A percentile compares a stretch with the other conserved stretches of the same genome.
These are phyloP conservation scores for Anableps anableps DNA, from an alignment of 2,797 vertebrate species.

Conservation along the genomic window DNA sequence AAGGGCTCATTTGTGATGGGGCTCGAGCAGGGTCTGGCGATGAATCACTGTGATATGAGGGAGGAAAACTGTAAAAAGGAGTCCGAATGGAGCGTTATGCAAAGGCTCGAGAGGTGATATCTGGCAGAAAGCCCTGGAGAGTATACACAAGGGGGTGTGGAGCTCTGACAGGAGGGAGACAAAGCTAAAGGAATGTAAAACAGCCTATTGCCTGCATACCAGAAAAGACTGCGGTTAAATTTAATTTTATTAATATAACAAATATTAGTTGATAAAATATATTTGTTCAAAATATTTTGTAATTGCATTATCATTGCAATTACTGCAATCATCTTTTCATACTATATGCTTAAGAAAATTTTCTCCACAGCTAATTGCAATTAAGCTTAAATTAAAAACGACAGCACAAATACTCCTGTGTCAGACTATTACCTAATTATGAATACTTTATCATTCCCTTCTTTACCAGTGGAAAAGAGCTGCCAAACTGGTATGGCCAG, in stretches of 20 bases:
- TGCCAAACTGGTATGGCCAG: not conserved
- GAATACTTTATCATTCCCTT: not conserved
- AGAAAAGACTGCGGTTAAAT: not conserved
- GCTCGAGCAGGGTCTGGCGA: constrained; percentile 55
- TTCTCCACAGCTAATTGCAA: not conserved
- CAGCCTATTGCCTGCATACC: not conserved
- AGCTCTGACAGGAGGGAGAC: constrained; percentile 23
- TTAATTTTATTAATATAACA: not conserved
- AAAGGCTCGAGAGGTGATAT: constrained; percentile 46
- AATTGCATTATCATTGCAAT: not conserved
- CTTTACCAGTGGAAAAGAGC: not conserved
- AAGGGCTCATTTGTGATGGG: constrained; percentile 62
- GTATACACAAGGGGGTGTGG: constrained; percentile 38
- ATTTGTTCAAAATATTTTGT: not conserved
- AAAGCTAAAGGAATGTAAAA: constrained; percentile 39
- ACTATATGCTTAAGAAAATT: not conserved
- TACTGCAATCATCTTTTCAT: not conserved
- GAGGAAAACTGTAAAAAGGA: constrained; percentile 48
- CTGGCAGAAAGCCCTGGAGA: constrained; percentile 30
- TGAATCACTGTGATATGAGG: constrained; percentile 58
- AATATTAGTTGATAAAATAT: not conserved
- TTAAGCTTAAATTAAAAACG: not conserved
- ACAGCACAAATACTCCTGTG: not conserved
- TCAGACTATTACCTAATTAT: not conserved
- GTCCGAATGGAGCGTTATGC: constrained; percentile 37